Conservation (phyloP, 1,140 invertebrate species). For the Reticulitermes speratus region DNA sequence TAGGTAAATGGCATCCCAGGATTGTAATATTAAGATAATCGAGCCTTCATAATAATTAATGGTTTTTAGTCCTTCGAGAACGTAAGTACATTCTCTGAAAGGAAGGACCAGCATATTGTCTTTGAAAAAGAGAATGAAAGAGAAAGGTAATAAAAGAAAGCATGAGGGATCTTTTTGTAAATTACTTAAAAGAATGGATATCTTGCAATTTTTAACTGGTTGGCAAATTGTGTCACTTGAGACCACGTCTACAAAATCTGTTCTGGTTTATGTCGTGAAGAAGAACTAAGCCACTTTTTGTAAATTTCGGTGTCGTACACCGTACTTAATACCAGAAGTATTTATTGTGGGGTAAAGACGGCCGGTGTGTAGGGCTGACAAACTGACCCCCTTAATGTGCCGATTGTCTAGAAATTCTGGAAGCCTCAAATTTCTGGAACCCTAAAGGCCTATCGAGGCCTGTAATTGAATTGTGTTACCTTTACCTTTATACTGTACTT, state of each 20-base stretch:
- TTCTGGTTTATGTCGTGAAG: no score
- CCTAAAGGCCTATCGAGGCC: no score
- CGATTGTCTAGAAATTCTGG: no score
- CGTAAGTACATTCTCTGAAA: background rate
- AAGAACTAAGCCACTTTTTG: no score
- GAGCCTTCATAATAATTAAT: background rate
- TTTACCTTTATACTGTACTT: no score
- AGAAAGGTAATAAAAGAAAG: background rate
- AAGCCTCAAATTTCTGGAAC: no score
- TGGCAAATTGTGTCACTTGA: background rate
- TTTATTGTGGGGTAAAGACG: no score
- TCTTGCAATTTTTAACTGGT: background rate
- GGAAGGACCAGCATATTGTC: background rate
- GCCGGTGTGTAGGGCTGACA: no score
- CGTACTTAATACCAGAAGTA: no score
- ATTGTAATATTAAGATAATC: background rate
- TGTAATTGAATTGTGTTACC: no score
- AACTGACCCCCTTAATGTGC: no score
- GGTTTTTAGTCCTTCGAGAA: conserved; percentile 8
- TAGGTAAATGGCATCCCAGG: conserved; percentile 5
- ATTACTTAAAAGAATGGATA: background rate
- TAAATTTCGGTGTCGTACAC: no score
- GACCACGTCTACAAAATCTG: background rate
- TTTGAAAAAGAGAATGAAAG: background rate
- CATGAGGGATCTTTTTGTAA: background rate